Conservation (phyloP, 2,113 vertebrate species). For the Pedionomus torquatus region DNA sequence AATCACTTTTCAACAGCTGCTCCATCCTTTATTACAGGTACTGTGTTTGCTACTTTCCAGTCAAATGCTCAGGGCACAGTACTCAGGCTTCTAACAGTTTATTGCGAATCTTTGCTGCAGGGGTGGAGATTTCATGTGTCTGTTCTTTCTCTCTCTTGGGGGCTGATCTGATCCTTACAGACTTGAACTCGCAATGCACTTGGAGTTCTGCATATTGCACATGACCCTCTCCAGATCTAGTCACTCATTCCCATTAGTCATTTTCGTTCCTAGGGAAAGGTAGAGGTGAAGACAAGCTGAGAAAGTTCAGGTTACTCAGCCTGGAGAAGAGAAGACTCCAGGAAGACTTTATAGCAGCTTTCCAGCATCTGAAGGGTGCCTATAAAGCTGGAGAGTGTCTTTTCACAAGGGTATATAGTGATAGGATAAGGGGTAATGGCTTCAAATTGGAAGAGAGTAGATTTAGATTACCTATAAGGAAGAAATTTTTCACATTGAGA, state of each 20-base stretch:
- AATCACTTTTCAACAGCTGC: slow-evolving; percentile 41
- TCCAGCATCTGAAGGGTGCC: too few species aligned
- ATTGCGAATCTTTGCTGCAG: neutral
- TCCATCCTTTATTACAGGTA: slow-evolving; percentile 27
- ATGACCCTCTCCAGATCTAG: neutral
- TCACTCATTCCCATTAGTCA: neutral
- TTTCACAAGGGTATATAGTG: too few species aligned
- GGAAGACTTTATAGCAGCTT: too few species aligned
- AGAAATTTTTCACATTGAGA: too few species aligned
- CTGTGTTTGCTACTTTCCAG: neutral
- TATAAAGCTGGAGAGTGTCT: too few species aligned
- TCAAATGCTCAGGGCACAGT: slow-evolving; percentile 15
- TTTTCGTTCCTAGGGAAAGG: neutral
- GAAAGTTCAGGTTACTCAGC: too few species aligned
- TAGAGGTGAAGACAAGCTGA: too few species aligned
- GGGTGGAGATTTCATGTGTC: neutral
- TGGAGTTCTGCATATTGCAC: neutral
- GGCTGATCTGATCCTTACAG: neutral
- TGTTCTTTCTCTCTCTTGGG: neutral
- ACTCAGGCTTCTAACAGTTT: slow-evolving; percentile 19
- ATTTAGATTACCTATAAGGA: too few species aligned
- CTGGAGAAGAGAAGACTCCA: too few species aligned
- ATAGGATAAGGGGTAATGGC: too few species aligned
- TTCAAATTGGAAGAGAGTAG: too few species aligned
- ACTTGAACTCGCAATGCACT: neutral